Evolutionary conservation across 2,113 vertebrate species (phyloP).

Genomic region (Cairina moschata): DNA sequence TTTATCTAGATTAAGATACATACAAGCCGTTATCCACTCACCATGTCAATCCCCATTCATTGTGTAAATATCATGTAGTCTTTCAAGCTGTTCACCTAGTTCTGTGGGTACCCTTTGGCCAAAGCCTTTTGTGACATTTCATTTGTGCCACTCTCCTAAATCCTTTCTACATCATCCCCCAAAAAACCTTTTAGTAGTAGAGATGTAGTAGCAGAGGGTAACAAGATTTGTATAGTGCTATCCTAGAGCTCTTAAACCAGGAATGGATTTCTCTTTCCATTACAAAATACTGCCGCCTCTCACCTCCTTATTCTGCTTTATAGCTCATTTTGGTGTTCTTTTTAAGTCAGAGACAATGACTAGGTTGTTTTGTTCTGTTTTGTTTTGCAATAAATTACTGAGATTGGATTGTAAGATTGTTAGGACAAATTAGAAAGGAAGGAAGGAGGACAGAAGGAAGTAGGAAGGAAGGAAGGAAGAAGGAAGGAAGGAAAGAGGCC

Average conservation of each 20-base stretch:
- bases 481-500: background rate
- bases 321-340: background rate
- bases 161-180: background rate
- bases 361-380: background rate
- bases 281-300: background rate
- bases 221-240: background rate
- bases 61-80: background rate
- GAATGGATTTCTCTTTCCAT: background rate
- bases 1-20: background rate
- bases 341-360: background rate
- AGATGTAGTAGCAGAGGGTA: background rate
- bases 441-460: background rate
- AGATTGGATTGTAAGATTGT: background rate
- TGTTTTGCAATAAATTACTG: background rate
- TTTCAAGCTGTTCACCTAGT: background rate
- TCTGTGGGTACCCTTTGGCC: background rate
- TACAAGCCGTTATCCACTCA: background rate
- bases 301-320: background rate
- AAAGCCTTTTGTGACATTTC: background rate
- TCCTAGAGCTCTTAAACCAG: background rate
- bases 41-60: background rate
- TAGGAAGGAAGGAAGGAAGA: background rate
- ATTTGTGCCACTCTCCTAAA: background rate
- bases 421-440: background rate
- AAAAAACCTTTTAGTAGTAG: background rate